phyloP scores from a whole-genome alignment of 2,113 vertebrate genomes.

The Sceloporus undulatus region DNA sequence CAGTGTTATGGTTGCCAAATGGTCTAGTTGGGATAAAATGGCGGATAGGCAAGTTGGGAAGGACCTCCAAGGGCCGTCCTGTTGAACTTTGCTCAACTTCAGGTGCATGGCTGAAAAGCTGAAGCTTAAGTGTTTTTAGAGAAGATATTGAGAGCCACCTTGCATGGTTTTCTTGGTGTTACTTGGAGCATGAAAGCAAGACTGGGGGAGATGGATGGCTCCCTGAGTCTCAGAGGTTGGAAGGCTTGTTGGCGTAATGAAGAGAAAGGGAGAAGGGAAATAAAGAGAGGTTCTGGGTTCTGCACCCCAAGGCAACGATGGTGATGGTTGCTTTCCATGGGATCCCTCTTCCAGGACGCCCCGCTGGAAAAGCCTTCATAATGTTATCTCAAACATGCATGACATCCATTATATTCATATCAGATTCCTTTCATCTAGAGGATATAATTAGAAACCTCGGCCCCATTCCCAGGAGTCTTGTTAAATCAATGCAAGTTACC shows the following conservation, averaged over 20 bases:
- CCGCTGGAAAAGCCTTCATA: background rate
- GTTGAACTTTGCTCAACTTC: no score
- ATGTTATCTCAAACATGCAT: slow-evolving; percentile 14
- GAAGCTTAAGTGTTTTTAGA: no score
- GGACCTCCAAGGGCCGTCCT: background rate
- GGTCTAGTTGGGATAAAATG: background rate
- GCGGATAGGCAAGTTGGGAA: background rate
- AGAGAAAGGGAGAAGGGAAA: background rate
- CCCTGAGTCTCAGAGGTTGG: background rate
- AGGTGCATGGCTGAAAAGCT: no score
- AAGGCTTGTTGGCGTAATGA: no score
- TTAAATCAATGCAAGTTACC: slow-evolving; percentile 75
- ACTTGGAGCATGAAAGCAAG: background rate
- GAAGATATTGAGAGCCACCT: no score
- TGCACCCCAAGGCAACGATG: background rate
- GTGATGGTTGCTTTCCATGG: slow-evolving; percentile 7
- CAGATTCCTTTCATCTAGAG: slow-evolving; percentile 70
- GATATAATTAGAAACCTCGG: slow-evolving; percentile 75
- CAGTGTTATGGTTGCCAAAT: background rate
- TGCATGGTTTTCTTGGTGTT: no score
- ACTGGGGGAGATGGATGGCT: background rate
- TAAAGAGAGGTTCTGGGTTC: no score
- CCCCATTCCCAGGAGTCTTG: slow-evolving; percentile 73
- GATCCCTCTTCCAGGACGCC: background rate
- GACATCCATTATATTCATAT: slow-evolving; percentile 44